Evolutionary conservation across 1,140 invertebrate species (phyloP), one percentile per base, ranked within the genome.

Genomic region (Sarcophaga bullata): DNA sequence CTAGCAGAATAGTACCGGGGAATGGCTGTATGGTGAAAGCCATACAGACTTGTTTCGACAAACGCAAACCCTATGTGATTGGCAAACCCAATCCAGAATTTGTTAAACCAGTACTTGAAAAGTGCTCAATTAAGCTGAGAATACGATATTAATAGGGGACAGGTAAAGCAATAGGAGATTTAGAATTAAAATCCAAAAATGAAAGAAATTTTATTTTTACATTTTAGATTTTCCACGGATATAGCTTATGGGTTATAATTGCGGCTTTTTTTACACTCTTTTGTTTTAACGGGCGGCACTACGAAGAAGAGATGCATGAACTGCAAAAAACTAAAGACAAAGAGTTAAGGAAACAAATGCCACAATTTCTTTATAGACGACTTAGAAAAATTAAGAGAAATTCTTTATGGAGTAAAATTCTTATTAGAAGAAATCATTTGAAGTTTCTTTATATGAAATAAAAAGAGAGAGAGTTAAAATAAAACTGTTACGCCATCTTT

Each of bases 121-220:
- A 92, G 13, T 93, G 94, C 86, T 92, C 93, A 0, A 91, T 99
- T 8, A 90, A 88, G 94, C 95, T 0, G 90, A 92, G n/a, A 92
- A 95, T 81, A 97, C 97, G 8, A 89, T 99, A 9, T 98, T 99
- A 96, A 96, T 99, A 88, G 98, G 98, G 0, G 98, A 99, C n/a
- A 94, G 94, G 93, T 94, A 91, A 89, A 4, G 25, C 25, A 37
- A 37, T 37, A 37, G 25, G 84, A 84, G 81, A 81, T 82, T 47
- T 54, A 80, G 80, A 47, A 81, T 78, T 76, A 19, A 81, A 47
- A 49, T 37, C 11, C 25, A 58, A n/a, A n/a, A n/a, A n/a, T n/a
- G n/a, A n/a, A n/a, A n/a, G n/a, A n/a, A n/a, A n/a, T n/a, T n/a
- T n/a, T n/a, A 10, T 78, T 80, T 48, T 19, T 68, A 17, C n/a